Percentiles rank a stretch among this genome's conserved stretches.
Conservation (phyloP, 1,140 invertebrate genomes). For the Dolichoris vasculosae region DNA sequence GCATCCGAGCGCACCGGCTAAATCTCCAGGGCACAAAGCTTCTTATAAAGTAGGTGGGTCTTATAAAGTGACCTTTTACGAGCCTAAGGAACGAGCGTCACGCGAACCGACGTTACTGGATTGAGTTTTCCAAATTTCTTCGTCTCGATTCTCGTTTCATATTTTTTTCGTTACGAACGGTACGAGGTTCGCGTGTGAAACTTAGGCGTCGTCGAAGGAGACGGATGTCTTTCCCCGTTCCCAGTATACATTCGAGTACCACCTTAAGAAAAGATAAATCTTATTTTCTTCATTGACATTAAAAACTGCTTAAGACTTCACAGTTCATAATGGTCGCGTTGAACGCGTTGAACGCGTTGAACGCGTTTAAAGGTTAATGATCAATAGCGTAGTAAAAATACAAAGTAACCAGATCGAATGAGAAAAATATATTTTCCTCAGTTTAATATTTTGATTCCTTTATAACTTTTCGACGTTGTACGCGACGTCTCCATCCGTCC, state of each 20-base stretch:
- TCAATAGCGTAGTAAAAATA: constrained; percentile 29
- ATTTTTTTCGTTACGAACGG: background rate
- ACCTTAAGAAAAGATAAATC: constrained; percentile 42
- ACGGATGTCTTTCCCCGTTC: background rate
- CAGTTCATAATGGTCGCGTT: background rate
- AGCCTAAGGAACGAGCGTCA: constrained; percentile 60
- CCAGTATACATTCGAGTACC: background rate
- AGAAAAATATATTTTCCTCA: constrained; percentile 1
- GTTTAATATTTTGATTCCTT: constrained; percentile 46
- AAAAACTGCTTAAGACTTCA: constrained; percentile 36
- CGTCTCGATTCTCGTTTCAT: background rate
- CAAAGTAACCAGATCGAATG: constrained; percentile 23
- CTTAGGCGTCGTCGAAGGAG: background rate
- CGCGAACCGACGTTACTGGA: constrained; percentile 59
- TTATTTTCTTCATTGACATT: constrained; percentile 30
- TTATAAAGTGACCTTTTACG: constrained; percentile 68
- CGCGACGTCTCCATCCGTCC: background rate
- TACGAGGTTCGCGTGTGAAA: constrained; percentile 32
- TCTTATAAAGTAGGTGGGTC: constrained; percentile 66
- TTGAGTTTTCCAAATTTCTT: constrained; percentile 55
- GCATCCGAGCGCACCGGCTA: constrained; percentile 64
- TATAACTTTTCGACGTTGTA: background rate
- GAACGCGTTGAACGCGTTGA: background rate
- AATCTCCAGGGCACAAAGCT: constrained; percentile 62
- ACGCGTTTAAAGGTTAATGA: constrained; percentile 16